Conservation (phyloP, 2,888 invertebrate species). For the Andrena flavipes region DNA sequence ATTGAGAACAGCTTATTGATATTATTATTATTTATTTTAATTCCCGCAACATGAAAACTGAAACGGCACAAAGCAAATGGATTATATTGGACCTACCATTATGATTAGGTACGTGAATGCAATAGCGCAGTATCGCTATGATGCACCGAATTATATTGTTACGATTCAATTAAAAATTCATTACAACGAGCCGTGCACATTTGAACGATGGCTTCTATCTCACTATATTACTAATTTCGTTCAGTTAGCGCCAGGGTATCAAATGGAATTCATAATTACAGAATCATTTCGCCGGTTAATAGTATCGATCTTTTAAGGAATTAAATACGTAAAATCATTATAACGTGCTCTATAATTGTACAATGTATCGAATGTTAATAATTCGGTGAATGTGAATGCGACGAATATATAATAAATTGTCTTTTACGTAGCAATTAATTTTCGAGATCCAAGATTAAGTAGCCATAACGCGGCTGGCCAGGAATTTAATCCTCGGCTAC, state of each 20-base stretch:
- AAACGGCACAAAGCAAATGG: neutral
- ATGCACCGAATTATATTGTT: conserved; percentile 34
- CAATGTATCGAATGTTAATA: conserved; percentile 18
- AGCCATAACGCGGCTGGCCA: conserved; percentile 50
- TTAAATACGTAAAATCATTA: neutral
- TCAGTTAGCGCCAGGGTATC: neutral
- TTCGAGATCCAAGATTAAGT: conserved; percentile 41
- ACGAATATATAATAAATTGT: conserved; percentile 7
- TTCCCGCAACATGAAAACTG: neutral
- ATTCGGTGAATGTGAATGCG: neutral
- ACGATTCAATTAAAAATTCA: conserved; percentile 44
- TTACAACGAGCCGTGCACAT: neutral
- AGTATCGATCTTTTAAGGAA: neutral
- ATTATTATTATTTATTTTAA: neutral
- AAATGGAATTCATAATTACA: conserved; percentile 33
- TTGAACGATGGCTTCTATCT: conserved; percentile 1
- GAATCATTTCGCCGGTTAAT: conserved; percentile 26
- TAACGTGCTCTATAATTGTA: neutral
- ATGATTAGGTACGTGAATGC: conserved; percentile 2
- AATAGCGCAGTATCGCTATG: conserved; percentile 4
- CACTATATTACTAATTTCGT: conserved; percentile 4
- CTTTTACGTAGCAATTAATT: conserved; percentile 50
- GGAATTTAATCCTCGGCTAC: conserved; percentile 68
- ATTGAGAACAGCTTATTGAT: neutral
- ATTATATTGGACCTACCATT: conserved; percentile 31